A percentile compares a stretch with the other conserved stretches of the same genome.
These are phyloP conservation scores for Castor canadensis DNA, from an alignment of 2,113 vertebrate species.

Conservation along the genomic window DNA sequence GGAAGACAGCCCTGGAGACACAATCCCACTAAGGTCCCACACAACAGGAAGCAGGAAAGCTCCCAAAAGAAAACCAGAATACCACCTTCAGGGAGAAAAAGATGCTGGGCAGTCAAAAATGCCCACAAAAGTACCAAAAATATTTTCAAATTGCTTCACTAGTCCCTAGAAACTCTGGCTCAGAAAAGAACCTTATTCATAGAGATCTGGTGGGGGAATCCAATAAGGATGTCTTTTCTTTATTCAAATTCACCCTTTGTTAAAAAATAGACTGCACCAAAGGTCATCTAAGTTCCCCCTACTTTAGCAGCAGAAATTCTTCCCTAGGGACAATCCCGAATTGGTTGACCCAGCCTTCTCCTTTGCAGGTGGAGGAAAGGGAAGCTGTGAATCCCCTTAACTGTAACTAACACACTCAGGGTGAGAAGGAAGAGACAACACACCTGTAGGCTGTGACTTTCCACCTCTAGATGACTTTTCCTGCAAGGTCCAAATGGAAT, in stretches of 20 bases:
- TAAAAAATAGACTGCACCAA: not conserved
- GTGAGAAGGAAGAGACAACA: not conserved
- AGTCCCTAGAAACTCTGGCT: not conserved
- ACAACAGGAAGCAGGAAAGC: not conserved
- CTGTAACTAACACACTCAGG: conserved; percentile 39
- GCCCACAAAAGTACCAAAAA: not conserved
- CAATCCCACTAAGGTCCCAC: not conserved
- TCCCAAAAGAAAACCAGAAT: not conserved
- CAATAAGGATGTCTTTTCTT: not conserved
- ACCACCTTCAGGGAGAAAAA: not conserved
- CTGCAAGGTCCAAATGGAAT: not conserved
- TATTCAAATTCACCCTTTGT: not conserved
- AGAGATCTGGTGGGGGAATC: accelerated
- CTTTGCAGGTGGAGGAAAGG: not conserved
- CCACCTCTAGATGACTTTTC: not conserved
- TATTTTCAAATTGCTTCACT: not conserved
- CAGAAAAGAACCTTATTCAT: not conserved
- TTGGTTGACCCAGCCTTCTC: not conserved
- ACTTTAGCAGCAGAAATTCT: not conserved
- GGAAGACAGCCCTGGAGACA: not conserved
- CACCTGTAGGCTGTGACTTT: conserved; percentile 13
- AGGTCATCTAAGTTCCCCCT: not conserved
- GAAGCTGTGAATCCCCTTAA: not conserved
- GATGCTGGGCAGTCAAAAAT: not conserved
- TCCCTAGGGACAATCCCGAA: not conserved